phyloP scores from a whole-genome alignment of 2,113 vertebrate species.

The Rana temporaria region DNA sequence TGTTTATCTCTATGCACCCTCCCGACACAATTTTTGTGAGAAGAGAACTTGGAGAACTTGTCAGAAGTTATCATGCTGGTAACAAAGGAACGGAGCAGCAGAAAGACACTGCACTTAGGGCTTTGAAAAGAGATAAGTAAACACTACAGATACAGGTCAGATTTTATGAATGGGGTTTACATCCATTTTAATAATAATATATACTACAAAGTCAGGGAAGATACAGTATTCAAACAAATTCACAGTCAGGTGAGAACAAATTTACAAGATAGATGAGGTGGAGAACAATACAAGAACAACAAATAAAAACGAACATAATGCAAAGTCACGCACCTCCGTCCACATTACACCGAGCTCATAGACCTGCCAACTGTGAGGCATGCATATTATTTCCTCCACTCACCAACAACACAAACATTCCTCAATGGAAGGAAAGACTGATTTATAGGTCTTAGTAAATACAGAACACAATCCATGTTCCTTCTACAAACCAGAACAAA shows the following conservation, averaged over 20 bases:
- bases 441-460: not conserved
- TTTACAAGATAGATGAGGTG: not conserved
- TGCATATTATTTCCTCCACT: constrained; percentile 38
- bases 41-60: too few relatives aligned
- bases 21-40: too few relatives aligned
- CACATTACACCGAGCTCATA: constrained; percentile 1
- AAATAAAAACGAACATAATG: not conserved
- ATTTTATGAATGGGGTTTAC: too few relatives aligned
- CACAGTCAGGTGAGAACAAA: not conserved
- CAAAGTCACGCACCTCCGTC: not conserved
- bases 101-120: too few relatives aligned
- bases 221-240: not conserved
- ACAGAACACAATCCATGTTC: not conserved
- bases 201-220: too few relatives aligned
- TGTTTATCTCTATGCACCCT: too few relatives aligned
- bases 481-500: not conserved
- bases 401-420: constrained; percentile 29
- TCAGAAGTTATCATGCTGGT: too few relatives aligned
- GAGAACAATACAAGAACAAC: too few relatives aligned
- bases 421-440: not conserved
- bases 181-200: too few relatives aligned
- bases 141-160: too few relatives aligned
- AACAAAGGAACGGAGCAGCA: too few relatives aligned
- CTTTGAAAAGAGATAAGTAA: too few relatives aligned
- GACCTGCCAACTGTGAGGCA: not conserved